Evolutionary conservation across 2,888 invertebrate genomes (phyloP), one percentile per base, ranked within the genome.

Genomic region (Folsomia candida): DNA sequence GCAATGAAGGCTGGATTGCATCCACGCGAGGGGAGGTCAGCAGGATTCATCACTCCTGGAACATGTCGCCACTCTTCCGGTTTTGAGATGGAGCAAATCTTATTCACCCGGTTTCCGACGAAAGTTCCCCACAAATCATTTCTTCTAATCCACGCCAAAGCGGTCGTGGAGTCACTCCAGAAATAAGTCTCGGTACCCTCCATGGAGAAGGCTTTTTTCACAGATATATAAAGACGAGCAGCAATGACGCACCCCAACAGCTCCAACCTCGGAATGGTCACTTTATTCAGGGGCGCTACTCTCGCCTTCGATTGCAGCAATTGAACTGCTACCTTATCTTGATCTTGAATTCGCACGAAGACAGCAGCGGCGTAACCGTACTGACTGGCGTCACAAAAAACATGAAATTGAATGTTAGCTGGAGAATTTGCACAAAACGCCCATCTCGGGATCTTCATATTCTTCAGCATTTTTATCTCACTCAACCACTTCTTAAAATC

Each of bases 371-470:
- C 80, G 51, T 82, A 81, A 0, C 81, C 81, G 0, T 26, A 14
- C 27, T 73, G 64, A 28, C 81, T 79, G 0, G 81, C 81, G 70
- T 82, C 81, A 24, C n/a, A n/a, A n/a, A n/a, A n/a, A n/a, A n/a
- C n/a, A n/a, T n/a, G n/a, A n/a, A n/a, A n/a, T n/a, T n/a, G n/a
- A n/a, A n/a, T n/a, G n/a, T n/a, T n/a, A n/a, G n/a, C n/a, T n/a
- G n/a, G n/a, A n/a, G n/a, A n/a, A n/a, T n/a, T n/a, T n/a, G n/a
- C n/a, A n/a, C n/a, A n/a, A n/a, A n/a, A n/a, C n/a, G n/a, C n/a
- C n/a, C n/a, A n/a, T n/a, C n/a, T n/a, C n/a, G n/a, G n/a, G n/a
- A n/a, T n/a, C n/a, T n/a, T n/a, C n/a, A n/a, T n/a, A n/a, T n/a
- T n/a, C n/a, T n/a, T n/a, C n/a, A n/a, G n/a, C n/a, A n/a, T n/a